Evolutionary conservation across 2,888 invertebrate species (phyloP), one percentile per base, ranked within the genome.

Genomic region (Cordylochernes scorpioides): DNA sequence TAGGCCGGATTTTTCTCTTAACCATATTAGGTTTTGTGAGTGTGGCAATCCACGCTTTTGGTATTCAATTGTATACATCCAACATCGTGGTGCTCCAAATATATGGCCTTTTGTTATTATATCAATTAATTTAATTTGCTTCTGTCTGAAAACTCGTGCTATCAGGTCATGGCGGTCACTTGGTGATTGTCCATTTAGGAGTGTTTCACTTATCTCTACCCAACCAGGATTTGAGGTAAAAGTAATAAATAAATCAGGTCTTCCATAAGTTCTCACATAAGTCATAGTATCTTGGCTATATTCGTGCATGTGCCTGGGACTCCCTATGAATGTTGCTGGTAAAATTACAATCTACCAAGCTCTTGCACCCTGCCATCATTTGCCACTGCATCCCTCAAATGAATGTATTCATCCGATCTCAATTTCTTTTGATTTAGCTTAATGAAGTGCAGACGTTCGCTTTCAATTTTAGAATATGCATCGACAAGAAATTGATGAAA

Each of bases 381-480:
- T n/a, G n/a, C n/a, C n/a, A n/a, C n/a, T 3, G 28, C 26, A 19
- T 46, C 47, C 13, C 21, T 21, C 7, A 49, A 30, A 24, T 37
- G 37, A 10, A 40, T 28, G 21, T 44, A 46, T 13, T 34, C 33
- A 35, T 46, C 44, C 27, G 44, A 25, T 16, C 42, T 35, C 30
- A 49, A 33, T 28, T 48, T 38, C 9, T 22, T 30, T 35, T 53
- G 49, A 30, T 53, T 48, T 9, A 39, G 34, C 4, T 45, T 31
- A 9, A 47, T 40, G 30, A 31, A 52, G 4, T 38, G 25, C 15
- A 52, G 35, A 6, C 48, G 36, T 29, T 50, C 47, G n/a, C 41
- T 42, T 38, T 53, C 50, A 16, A 50, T 44, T 39, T 49, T 50
- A 0, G 39, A 48, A 40, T 47, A 52, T 44, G 45, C 42, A 34